These are phyloP conservation scores for Stegodyphus dumicola DNA, from an alignment of 1,140 invertebrate species.

Conservation along the genomic window DNA sequence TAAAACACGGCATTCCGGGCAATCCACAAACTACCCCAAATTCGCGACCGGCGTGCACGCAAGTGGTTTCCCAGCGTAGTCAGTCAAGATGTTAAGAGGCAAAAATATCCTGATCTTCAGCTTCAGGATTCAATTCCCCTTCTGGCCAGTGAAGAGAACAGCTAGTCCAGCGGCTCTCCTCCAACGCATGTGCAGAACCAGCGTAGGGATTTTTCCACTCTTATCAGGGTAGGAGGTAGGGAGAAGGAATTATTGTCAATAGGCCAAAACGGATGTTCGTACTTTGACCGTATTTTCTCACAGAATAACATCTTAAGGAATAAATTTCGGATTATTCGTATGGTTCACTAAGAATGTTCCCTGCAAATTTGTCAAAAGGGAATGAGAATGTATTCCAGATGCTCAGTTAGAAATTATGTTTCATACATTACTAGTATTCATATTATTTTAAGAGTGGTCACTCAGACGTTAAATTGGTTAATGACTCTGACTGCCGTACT, in stretches of 20 bases:
- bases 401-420: too few species aligned
- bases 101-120: slow-evolving; percentile 17
- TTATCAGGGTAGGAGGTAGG: neutral
- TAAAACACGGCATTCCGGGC: neutral
- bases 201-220: slow-evolving; percentile 54
- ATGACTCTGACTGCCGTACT: too few species aligned
- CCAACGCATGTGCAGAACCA: slow-evolving; percentile 23
- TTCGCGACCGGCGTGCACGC: neutral
- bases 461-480: too few species aligned
- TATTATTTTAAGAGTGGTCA: too few species aligned
- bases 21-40: neutral
- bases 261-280: neutral
- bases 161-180: neutral
- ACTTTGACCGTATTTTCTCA: neutral
- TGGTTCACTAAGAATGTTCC: too few species aligned
- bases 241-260: neutral
- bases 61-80: neutral
- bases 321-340: too few species aligned
- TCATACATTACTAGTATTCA: too few species aligned
- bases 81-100: neutral
- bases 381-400: too few species aligned
- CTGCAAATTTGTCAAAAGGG: too few species aligned
- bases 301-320: too few species aligned
- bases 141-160: neutral
- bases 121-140: slow-evolving; percentile 34